Conservation (phyloP, 2,113 vertebrate genomes). For the Ahaetulla prasina region DNA sequence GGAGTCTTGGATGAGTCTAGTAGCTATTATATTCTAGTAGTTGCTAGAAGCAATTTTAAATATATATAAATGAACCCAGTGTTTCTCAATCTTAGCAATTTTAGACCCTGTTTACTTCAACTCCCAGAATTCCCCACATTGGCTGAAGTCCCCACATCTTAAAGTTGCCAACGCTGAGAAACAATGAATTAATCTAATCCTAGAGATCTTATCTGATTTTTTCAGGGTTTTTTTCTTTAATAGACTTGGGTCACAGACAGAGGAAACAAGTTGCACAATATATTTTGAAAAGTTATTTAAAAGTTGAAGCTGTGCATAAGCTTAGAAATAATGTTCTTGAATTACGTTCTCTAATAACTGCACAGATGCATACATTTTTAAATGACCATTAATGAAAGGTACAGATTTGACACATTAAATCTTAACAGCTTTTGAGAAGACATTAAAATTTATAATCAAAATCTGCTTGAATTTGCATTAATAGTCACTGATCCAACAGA, state of each 20-base stretch:
- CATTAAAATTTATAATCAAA: constrained; percentile 55
- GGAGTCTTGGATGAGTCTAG: too few species aligned
- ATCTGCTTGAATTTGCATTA: constrained; percentile 58
- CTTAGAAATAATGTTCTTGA: constrained; percentile 7
- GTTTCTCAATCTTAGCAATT: background rate
- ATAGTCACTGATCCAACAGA: constrained; percentile 36
- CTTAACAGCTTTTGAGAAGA: constrained; percentile 45
- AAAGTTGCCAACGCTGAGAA: background rate
- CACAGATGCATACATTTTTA: constrained; percentile 28
- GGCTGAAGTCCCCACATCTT: background rate
- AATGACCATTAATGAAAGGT: constrained; percentile 19
- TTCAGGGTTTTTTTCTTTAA: background rate
- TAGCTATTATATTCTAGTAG: background rate
- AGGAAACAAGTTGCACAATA: background rate
- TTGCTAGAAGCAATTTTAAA: background rate
- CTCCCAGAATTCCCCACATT: background rate
- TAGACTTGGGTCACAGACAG: background rate
- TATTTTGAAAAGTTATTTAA: background rate
- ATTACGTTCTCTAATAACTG: constrained; percentile 7
- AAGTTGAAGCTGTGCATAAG: background rate
- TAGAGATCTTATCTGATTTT: background rate
- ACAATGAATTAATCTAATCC: background rate
- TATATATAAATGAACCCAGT: background rate
- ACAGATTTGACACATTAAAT: constrained; percentile 55
- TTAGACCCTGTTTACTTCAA: background rate